A percentile compares a stretch with the other conserved stretches of the same genome.
These are phyloP conservation scores for Drosophila pegasa DNA, from an alignment of 2,888 invertebrate genomes.

Conservation along the genomic window DNA sequence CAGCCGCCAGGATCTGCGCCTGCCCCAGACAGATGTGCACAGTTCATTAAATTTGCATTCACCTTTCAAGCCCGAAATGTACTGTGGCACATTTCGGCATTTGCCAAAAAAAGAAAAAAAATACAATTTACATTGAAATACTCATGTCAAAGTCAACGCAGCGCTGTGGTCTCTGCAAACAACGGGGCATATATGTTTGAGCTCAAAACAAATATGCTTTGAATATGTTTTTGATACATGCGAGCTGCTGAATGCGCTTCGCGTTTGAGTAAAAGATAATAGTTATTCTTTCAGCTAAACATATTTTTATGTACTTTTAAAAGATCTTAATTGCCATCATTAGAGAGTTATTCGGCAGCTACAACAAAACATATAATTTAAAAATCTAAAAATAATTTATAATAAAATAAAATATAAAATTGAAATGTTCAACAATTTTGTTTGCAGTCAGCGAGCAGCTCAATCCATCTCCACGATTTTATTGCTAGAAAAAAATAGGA, in stretches of 20 bases:
- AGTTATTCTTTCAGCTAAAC: too few species aligned
- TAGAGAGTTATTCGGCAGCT: neutral
- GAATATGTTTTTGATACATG: neutral
- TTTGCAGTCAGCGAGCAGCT: neutral
- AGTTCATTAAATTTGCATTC: slow-evolving; percentile 68
- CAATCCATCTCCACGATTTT: neutral
- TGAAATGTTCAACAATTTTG: neutral
- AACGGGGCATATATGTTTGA: slow-evolving; percentile 29
- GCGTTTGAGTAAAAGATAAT: neutral
- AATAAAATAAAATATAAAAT: too few species aligned
- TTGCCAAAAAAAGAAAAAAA: slow-evolving; percentile 21
- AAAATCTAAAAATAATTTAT: neutral
- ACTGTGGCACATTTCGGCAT: slow-evolving; percentile 16
- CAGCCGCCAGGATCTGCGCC: slow-evolving; percentile 9
- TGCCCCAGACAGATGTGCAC: neutral
- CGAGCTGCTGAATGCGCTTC: slow-evolving; percentile 37
- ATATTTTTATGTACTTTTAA: neutral
- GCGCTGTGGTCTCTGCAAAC: slow-evolving; percentile 52
- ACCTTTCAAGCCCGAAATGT: slow-evolving; percentile 28
- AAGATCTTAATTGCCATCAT: neutral
- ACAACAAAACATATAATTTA: neutral
- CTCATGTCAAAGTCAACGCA: slow-evolving; percentile 52
- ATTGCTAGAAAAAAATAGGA: neutral
- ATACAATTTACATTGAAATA: slow-evolving; percentile 44
- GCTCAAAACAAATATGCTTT: slow-evolving; percentile 21